Conservation (phyloP, 2,888 invertebrate species). For the Apamea crenata region DNA sequence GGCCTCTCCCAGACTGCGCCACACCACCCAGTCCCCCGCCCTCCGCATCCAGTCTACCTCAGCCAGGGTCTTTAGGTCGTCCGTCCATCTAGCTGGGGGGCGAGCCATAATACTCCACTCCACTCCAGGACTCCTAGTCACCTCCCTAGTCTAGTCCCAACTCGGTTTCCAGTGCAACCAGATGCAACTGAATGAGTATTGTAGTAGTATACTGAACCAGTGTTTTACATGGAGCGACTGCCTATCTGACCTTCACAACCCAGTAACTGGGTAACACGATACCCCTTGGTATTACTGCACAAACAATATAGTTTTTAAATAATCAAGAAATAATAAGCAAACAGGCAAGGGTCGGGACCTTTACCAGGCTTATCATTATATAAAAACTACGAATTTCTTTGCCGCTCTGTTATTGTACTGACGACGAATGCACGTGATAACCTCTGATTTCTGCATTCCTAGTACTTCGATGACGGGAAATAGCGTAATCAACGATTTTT, state of each 20-base stretch:
- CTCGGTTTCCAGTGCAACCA: background rate
- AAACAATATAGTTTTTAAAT: constrained; percentile 17
- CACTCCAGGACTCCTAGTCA: too few species aligned
- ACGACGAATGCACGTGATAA: constrained; percentile 73
- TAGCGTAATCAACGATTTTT: constrained; percentile 38
- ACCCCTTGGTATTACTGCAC: background rate
- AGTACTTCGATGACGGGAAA: constrained; percentile 49
- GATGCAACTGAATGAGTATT: background rate
- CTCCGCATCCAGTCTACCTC: too few species aligned
- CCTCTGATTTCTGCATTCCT: constrained; percentile 73
- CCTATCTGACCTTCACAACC: background rate
- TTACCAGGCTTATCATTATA: constrained; percentile 70
- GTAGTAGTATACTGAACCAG: too few species aligned
- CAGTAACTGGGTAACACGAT: background rate
- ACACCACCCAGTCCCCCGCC: too few species aligned
- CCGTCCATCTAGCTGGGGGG: too few species aligned
- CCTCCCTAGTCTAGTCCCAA: background rate
- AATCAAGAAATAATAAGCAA: constrained; percentile 55
- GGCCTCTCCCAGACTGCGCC: too few species aligned
- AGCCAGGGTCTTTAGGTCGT: too few species aligned
- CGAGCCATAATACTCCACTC: too few species aligned
- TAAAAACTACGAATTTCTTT: constrained; percentile 80
- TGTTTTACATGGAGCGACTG: background rate
- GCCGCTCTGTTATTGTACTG: constrained; percentile 60
- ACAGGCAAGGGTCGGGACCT: constrained; percentile 54